phyloP scores from a whole-genome alignment of 1,140 invertebrate genomes.

The Bombus ignitus region DNA sequence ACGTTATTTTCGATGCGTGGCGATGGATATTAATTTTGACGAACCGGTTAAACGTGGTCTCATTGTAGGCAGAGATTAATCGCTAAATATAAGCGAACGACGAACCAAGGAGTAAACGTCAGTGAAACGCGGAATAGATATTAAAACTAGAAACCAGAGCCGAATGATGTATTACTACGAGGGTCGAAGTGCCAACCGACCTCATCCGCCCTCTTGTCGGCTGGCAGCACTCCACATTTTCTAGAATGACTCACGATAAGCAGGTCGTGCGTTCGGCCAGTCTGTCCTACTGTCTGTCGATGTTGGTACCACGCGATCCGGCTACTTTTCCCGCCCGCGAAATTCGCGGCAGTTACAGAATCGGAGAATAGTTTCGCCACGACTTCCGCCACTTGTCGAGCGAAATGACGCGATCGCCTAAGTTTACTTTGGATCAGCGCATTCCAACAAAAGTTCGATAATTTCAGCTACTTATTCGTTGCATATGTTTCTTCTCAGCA shows the following conservation, averaged over 20 bases:
- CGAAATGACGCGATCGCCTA: background rate
- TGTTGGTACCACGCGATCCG: background rate
- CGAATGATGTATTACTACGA: conserved; percentile 43
- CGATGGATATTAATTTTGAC: background rate
- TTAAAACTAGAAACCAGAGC: conserved; percentile 28
- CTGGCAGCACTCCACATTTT: conserved; percentile 60
- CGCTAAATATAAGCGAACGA: conserved; percentile 43
- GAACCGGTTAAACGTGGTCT: background rate
- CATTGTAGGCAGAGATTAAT: conserved; percentile 14
- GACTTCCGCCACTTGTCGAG: background rate
- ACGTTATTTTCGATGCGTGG: background rate
- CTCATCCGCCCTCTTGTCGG: conserved; percentile 54
- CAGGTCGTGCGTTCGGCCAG: conserved; percentile 37
- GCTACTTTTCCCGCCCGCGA: background rate
- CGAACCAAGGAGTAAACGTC: background rate
- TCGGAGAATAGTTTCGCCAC: background rate
- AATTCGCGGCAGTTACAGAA: background rate
- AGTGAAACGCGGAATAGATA: conserved; percentile 36
- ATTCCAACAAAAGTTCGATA: background rate
- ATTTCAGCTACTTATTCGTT: no score
- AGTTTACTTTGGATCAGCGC: background rate
- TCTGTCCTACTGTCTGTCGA: conserved; percentile 30
- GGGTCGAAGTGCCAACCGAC: conserved; percentile 51
- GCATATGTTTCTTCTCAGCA: background rate
- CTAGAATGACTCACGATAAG: conserved; percentile 58